phyloP scores from a whole-genome alignment of 1,140 invertebrate genomes.

The Asobara japonica region DNA sequence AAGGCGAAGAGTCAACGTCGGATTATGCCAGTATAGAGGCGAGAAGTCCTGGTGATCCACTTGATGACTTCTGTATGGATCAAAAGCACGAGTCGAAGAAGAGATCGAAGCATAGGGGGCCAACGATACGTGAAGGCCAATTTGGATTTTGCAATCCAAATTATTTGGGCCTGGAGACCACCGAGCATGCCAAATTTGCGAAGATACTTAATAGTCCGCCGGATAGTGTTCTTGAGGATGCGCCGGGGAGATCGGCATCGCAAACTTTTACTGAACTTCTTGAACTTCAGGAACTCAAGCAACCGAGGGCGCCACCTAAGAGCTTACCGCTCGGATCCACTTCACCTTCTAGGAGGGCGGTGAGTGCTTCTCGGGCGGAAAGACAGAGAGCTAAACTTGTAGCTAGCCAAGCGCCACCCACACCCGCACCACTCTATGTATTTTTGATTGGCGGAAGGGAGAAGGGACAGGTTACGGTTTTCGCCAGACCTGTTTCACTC shows the following conservation, averaged over 20 bases:
- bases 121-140: conserved; percentile 64
- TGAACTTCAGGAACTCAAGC: conserved; percentile 59
- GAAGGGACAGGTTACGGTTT: conserved; percentile 74
- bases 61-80: conserved; percentile 60
- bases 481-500: conserved; percentile 73
- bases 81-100: conserved; percentile 51
- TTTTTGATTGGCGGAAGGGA: conserved; percentile 75
- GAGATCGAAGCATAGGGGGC: conserved; percentile 46
- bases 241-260: conserved; percentile 61
- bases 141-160: conserved; percentile 80
- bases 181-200: conserved; percentile 62
- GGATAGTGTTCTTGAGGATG: conserved; percentile 68
- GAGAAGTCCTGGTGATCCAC: conserved; percentile 63
- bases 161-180: conserved; percentile 74
- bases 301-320: conserved; percentile 59
- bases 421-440: conserved; percentile 70
- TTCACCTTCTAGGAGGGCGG: conserved; percentile 61
- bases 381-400: conserved; percentile 61
- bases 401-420: conserved; percentile 53
- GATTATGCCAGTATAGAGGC: conserved; percentile 82
- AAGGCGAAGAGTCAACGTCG: conserved; percentile 77
- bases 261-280: conserved; percentile 62
- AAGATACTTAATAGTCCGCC: conserved; percentile 67
- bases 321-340: conserved; percentile 54
- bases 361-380: conserved; percentile 64